Conservation (phyloP, 2,113 vertebrate species). For the Genyomyrus donnyi region DNA sequence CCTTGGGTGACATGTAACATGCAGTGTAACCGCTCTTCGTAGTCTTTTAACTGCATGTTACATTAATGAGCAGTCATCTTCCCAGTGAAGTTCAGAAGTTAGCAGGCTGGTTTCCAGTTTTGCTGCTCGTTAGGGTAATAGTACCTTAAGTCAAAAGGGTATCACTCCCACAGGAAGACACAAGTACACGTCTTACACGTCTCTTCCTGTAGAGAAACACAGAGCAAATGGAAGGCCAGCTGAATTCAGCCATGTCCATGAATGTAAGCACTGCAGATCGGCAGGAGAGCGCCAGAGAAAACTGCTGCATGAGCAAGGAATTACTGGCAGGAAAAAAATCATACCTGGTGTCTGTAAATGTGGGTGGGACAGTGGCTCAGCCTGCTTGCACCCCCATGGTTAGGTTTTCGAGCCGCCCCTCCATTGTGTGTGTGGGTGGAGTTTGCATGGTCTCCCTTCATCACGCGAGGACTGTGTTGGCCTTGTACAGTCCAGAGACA, state of each 20-base stretch:
- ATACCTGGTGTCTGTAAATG: background rate
- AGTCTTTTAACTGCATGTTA: background rate
- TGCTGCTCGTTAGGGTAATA: background rate
- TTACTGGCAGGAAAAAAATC: background rate
- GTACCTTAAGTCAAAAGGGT: background rate
- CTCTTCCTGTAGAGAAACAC: background rate
- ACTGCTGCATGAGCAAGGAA: background rate
- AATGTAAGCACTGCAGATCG: background rate
- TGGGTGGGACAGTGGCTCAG: background rate
- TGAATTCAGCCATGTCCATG: background rate
- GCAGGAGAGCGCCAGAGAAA: background rate
- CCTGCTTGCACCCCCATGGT: background rate
- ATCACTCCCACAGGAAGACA: background rate
- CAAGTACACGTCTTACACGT: background rate
- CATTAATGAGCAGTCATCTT: background rate
- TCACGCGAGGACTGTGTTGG: background rate
- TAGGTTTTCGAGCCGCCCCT: background rate
- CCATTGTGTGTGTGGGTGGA: background rate
- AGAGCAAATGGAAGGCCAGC: background rate
- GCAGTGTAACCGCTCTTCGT: background rate
- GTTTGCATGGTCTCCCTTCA: background rate
- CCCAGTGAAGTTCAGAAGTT: background rate
- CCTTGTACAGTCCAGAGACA: background rate
- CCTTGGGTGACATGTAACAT: background rate
- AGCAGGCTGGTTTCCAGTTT: background rate